Base-by-base conservation (phyloP, 2,797 vertebrate species). In the Cossypha caffra region DNA sequence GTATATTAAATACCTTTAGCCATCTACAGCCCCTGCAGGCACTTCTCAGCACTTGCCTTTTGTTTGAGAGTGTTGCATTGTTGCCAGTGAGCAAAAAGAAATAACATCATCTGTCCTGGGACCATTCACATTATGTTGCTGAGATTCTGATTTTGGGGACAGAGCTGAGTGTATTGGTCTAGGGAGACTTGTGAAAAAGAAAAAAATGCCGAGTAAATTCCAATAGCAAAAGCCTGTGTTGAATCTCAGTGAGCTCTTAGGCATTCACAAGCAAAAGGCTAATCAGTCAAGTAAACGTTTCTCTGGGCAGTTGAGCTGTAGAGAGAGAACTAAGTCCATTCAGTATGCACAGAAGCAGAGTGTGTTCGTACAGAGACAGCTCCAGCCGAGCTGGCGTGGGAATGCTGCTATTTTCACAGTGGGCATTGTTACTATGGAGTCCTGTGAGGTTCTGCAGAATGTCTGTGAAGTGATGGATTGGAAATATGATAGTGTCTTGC, bases 261-360 rank as follows among this genome's bases (percentile, higher is more conserved):
- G 75, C 63, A 69, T 73, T 92, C 67, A 63, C 55, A 76, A 67
- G 75, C 52, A 50, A 90, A 79, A 57, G 61, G 28, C 64, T 95
- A 33, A 77, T 96, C 77, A 83, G 61, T 88, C 87, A 84, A 73
- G 51, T 84, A 68, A 84, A 61, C 8, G 11, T 61, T 94, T 88
- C 50, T 91, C 23, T 54, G 72, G 28, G 45, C 37, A 2, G 38
- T 42, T 83, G 42, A 81, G 64, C 47, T 84, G 4, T 12, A 33
- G 6, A 64, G 25, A 57, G 57, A 54, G 57, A 87, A 42, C 73
- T 48, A 17, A 5, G 23, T 25, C 35, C 7, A 0, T 74, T 91
- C 91, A 17, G 45, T 67, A 89, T 77, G 75, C 82, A 77, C 21
- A 35, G 78, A 84, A 72, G 63, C 81, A 74, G 67, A 92, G 47